These are phyloP conservation scores for Ephydatia muelleri DNA, from an alignment of 37 sponge, comb jelly and placozoan genomes.

Conservation along the genomic window DNA sequence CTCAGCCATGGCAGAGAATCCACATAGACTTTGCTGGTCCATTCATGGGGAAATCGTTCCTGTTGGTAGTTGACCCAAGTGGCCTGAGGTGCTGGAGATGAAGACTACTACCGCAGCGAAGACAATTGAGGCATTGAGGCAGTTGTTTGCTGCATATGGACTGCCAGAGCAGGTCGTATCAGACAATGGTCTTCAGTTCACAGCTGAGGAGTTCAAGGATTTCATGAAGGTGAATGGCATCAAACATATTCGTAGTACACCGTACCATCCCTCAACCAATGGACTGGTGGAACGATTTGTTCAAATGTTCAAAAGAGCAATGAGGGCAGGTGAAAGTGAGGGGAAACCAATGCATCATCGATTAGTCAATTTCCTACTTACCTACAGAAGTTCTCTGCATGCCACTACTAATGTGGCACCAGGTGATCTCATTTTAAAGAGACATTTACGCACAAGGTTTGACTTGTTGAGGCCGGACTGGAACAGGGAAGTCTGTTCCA, in stretches of 20 bases:
- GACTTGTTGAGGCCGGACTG: background rate
- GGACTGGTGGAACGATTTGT: conserved; percentile 51
- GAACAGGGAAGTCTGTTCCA: background rate
- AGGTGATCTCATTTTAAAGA: background rate
- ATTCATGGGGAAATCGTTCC: background rate
- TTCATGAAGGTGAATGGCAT: conserved; percentile 29
- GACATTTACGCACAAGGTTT: conserved; percentile 7
- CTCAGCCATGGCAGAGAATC: conserved; percentile 20
- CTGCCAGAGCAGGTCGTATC: no score
- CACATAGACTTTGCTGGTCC: conserved; percentile 41
- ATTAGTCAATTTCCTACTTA: background rate
- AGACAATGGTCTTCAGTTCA: conserved; percentile 61
- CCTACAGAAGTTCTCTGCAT: conserved; percentile 26
- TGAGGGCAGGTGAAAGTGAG: background rate
- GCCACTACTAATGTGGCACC: no score
- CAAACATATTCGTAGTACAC: conserved; percentile 38
- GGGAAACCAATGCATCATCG: background rate
- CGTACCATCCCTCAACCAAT: conserved; percentile 48
- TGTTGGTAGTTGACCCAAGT: conserved; percentile 23
- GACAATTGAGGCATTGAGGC: background rate
- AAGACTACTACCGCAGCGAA: conserved; percentile 16
- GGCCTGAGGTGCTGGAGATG: conserved; percentile 22
- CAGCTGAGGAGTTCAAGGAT: conserved; percentile 11
- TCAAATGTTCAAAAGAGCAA: conserved; percentile 29
- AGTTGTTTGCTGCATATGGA: conserved; percentile 35